These are phyloP conservation scores for Hypercompe scribonia DNA, from an alignment of 2,888 invertebrate species.

Conservation along the genomic window DNA sequence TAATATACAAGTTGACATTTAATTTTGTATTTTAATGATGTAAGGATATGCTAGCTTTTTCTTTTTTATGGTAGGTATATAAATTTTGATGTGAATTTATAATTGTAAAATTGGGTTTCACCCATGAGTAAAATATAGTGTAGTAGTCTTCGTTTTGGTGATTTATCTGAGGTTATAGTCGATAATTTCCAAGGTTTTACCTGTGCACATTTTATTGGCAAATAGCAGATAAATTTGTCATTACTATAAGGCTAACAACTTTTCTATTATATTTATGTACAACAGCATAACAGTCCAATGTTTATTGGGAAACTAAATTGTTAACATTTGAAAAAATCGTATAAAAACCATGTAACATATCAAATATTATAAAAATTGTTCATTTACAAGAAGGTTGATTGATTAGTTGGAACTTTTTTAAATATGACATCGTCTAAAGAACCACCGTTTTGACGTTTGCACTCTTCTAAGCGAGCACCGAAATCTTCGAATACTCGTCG, in stretches of 20 bases:
- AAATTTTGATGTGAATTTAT: background rate
- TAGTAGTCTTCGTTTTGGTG: conserved; percentile 9
- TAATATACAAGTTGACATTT: conserved; percentile 48
- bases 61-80: conserved; percentile 13
- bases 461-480: too few species aligned
- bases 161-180: background rate
- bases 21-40: conserved; percentile 34
- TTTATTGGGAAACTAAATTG: too few species aligned
- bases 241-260: background rate
- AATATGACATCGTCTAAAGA: too few species aligned
- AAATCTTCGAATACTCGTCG: too few species aligned
- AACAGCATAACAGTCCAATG: too few species aligned
- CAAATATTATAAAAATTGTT: too few species aligned
- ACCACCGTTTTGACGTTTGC: too few species aligned
- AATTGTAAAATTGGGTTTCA: conserved; percentile 6
- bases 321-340: too few species aligned
- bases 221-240: background rate
- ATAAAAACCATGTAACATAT: too few species aligned
- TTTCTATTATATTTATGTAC: too few species aligned
- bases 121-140: conserved; percentile 21
- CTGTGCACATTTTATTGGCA: background rate
- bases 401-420: too few species aligned
- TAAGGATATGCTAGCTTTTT: conserved; percentile 33
- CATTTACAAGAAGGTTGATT: too few species aligned
- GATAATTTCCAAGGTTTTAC: background rate